These are phyloP conservation scores for Xiphorhynchus erythropygius DNA, from an alignment of 2,797 vertebrate genomes.

Conservation along the genomic window DNA sequence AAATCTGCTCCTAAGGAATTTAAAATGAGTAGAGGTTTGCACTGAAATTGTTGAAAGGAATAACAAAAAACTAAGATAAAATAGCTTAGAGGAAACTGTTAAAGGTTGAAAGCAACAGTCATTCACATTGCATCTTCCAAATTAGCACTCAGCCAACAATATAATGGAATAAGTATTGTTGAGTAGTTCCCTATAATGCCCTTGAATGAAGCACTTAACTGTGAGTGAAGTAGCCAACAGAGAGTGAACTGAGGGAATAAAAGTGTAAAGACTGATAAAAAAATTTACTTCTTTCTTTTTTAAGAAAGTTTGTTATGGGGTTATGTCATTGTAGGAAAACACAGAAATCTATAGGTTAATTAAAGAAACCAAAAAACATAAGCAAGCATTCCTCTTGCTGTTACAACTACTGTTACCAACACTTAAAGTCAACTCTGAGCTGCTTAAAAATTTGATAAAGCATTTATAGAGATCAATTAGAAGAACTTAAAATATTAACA, in stretches of 20 bases:
- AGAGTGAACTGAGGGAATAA: not conserved
- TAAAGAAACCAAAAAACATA: not conserved
- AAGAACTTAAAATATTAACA: constrained; percentile 15
- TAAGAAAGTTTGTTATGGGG: not conserved
- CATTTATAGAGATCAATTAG: not conserved
- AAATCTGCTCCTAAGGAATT: not conserved
- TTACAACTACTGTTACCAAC: not conserved
- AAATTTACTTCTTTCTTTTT: not conserved
- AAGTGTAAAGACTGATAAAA: not conserved
- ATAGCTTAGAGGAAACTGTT: not conserved
- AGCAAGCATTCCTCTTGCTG: not conserved
- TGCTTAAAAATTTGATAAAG: not conserved
- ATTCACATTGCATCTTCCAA: not conserved
- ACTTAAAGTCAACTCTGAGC: not conserved
- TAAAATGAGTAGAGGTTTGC: not conserved
- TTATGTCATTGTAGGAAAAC: not conserved
- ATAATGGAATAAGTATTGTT: not conserved
- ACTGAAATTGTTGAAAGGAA: not conserved
- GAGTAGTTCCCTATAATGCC: not conserved
- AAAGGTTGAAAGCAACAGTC: not conserved
- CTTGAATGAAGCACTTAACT: not conserved
- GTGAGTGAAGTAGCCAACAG: not conserved
- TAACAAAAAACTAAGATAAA: not conserved
- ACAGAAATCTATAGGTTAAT: not conserved
- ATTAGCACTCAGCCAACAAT: not conserved